Evolutionary conservation across 1,140 invertebrate species (phyloP), one percentile per base, ranked within the genome.

Genomic region (Magallana ariakensis): DNA sequence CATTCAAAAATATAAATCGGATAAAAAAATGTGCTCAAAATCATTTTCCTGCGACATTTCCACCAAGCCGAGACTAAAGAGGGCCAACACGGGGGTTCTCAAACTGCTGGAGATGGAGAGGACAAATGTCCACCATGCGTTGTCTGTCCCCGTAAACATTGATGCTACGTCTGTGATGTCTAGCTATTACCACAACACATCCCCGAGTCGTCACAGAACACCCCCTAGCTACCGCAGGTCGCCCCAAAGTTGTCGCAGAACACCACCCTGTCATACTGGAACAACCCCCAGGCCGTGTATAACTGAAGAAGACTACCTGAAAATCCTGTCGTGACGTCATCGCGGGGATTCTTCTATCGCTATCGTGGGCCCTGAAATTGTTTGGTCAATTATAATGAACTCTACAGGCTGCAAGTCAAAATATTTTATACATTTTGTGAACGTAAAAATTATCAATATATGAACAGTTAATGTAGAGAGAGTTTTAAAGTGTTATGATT

Each of bases 1-100:
- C 22, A 70, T 70, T 70, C 22, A 70, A 70, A 70, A 70, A 10
- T 70, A 70, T 22, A 70, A 70, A 70, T 26, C 66, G 22, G 22
- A 11, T 13, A 33, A 26, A 70, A 10, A 10, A 26, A 13, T 33
- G 33, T 33, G 33, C 4, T 33, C 33, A 33, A 33, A 33, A 33
- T 3, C 33, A 33, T 3, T 33, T 33, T 33, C 33, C 33, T 33
- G 33, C 33, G 33, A 33, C 33, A 10, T 11, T 70, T 22, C 66
- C 66, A 22, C 9, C 22, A 8, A 5, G 22, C 33, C 22, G 22
- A 70, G 66, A 33, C 33, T 33, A 70, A 70, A 26, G 33, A 8
- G 66, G 0, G 66, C 66, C 66, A 70, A 70, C 22, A 70, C 66
- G 7, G 66, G 66, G 4, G 66, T 70, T 13, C 22, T 70, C 22